Evolutionary conservation across 2,888 invertebrate species (phyloP), one percentile per base, ranked within the genome.

Genomic region (Mythimna loreyi): DNA sequence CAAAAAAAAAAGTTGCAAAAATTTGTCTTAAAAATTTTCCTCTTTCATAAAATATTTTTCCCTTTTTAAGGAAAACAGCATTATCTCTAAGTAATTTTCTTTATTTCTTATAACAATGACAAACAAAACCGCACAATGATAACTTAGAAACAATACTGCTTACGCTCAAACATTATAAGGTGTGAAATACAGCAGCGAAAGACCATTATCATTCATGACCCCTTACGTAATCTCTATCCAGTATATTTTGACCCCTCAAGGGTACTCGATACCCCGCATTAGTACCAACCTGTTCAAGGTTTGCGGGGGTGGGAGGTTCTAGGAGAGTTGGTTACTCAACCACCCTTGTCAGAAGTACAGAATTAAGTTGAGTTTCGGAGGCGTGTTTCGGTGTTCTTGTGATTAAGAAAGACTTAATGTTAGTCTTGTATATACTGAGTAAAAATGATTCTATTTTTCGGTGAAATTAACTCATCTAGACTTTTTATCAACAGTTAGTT

Each of bases 131-230:
- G 40, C 40, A 40, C 16, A 40, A 16, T 40, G 40, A 40, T 40
- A 40, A 40, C 40, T 40, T 5, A 40, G 40, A 40, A 40, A 40
- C 40, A 40, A 40, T 73, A 71, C 64, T 72, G 62, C 71, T 61
- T 56, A 81, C 68, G 28, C 58, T 78, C 36, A 56, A 59, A 67
- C 67, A 72, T 70, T 77, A 75, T 79, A 74, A 78, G 83, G 84
- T 83, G 84, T 75, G 81, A 85, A 83, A 81, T 77, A 83, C 81
- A 81, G 83, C 82, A 73, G 81, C 63, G 16, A 75, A 72, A 72
- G 74, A 75, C 77, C 75, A 85, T 84, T 85, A 83, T 76, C 75
- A 80, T 83, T 83, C 79, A 82, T 53, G 68, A 73, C 75, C 77
- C 72, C 79, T 75, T 72, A 78, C 67, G 73, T 80, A 78, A 75